Evolutionary conservation across 2,888 invertebrate genomes (phyloP), one percentile per base, ranked within the genome.

Genomic region (Drosophila gaucha): DNA sequence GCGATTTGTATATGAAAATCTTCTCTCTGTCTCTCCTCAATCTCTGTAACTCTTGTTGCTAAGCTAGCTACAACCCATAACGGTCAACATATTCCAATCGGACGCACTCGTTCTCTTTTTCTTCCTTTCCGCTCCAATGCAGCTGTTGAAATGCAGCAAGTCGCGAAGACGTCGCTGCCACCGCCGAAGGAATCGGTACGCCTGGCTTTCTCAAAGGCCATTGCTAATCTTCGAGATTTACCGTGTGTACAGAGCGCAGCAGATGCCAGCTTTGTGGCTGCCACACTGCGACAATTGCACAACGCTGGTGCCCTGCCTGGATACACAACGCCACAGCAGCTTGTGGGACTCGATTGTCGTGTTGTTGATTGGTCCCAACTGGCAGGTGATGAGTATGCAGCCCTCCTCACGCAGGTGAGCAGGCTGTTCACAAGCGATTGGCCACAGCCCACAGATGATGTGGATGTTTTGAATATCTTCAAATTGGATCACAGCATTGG

Each of bases 241-340:
- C 65, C 83, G 26, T 83, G 88, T 72, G 86, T 93, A 16, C 75
- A 88, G 39, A 91, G 91, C n/a, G 71, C 90, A 12, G 78, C 74
- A 24, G 91, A 93, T 71, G 89, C 91, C 8, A 74, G 86, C 2
- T 69, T 67, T 18, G 89, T 93, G 46, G 78, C 91, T 52, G 47
- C 55, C 3, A 70, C 85, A 30, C 72, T 93, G 41, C 74, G 86
- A 18, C 60, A 88, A 10, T 55, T 93, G 5, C 60, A 90, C 16
- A 36, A 80, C 8, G 55, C 46, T 4, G 74, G 89, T 33, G 80
- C 89, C 41, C 80, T 93, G 51, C 93, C 93, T 3, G 92, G 91
- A 8, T 89, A 85, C 18, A 83, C 94, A 28, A 96, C 96, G 0
- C 93, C 94, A 16, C 95, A 96, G 88, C 95, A 94, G 88, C 90